A percentile compares a stretch with the other conserved stretches of the same genome.
phyloP scores from a whole-genome alignment of 2,113 vertebrate genomes.

The Clarias gariepinus region DNA sequence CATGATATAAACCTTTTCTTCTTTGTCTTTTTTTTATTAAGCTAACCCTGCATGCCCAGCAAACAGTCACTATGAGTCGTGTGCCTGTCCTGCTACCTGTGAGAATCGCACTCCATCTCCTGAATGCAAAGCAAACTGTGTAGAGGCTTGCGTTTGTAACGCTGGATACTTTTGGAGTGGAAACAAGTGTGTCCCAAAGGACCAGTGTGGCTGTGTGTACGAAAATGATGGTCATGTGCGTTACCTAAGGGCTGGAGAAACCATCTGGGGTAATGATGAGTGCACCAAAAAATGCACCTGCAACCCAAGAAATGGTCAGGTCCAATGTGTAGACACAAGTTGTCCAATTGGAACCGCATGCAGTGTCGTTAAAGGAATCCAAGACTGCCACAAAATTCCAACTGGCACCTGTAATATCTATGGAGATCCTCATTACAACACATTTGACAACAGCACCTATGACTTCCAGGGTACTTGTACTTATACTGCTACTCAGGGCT shows the following conservation, averaged over 20 bases:
- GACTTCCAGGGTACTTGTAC: slow-evolving; percentile 65
- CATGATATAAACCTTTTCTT: background rate
- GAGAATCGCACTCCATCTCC: slow-evolving; percentile 46
- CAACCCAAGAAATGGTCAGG: slow-evolving; percentile 14
- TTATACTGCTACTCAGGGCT: slow-evolving; percentile 54
- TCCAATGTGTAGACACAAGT: slow-evolving; percentile 38
- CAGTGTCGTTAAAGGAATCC: slow-evolving; percentile 51
- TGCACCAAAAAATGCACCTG: slow-evolving; percentile 62
- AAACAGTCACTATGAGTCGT: slow-evolving; percentile 41
- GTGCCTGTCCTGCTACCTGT: slow-evolving; percentile 64
- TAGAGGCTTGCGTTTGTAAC: slow-evolving; percentile 60
- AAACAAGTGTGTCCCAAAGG: slow-evolving; percentile 49
- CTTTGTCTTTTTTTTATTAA: background rate
- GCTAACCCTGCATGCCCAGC: slow-evolving; percentile 15
- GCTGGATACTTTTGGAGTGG: slow-evolving; percentile 55
- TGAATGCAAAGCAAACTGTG: slow-evolving; percentile 56
- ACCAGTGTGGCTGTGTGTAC: slow-evolving; percentile 59
- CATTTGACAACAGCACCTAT: slow-evolving; percentile 63
- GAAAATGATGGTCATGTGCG: slow-evolving; percentile 29
- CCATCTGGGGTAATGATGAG: slow-evolving; percentile 61
- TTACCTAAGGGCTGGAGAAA: slow-evolving; percentile 51
- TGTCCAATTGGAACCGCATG: slow-evolving; percentile 61
- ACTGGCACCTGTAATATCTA: slow-evolving; percentile 59
- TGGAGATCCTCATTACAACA: slow-evolving; percentile 63
- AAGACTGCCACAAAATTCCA: slow-evolving; percentile 54